Percentiles rank a stretch among this genome's conserved stretches.
Evolutionary conservation across 2,888 invertebrate species (phyloP).

Genomic region (Drosophila prolongata): DNA sequence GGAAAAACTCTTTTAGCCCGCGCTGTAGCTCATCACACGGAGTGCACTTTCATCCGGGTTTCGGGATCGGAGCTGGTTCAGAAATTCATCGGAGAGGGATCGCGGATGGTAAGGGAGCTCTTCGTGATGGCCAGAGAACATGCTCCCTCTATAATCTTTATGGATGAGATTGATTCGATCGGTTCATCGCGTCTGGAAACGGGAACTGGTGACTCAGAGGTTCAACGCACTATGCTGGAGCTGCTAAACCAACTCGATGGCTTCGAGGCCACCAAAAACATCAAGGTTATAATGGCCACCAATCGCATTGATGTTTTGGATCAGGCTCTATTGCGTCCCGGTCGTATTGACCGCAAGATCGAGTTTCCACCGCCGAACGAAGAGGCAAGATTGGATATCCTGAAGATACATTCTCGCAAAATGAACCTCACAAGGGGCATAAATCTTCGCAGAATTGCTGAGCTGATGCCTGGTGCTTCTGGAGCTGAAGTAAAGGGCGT

Average conservation of each 20-base stretch:
- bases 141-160: constrained; percentile 99
- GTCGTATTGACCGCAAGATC: constrained; percentile 99
- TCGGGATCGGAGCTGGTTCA: constrained; percentile 99
- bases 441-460: constrained; percentile 98
- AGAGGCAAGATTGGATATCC: constrained; percentile 98
- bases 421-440: constrained; percentile 99
- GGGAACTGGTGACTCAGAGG: constrained; percentile 99
- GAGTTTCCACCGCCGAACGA: constrained; percentile 99
- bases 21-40: constrained; percentile 99
- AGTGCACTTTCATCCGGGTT: constrained; percentile 99
- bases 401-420: constrained; percentile 99
- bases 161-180: constrained; percentile 99
- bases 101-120: constrained; percentile 98
- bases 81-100: constrained; percentile 99
- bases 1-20: constrained; percentile 98
- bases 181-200: constrained; percentile 99
- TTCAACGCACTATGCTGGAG: constrained; percentile 99
- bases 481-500: constrained; percentile 99
- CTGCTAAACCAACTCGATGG: constrained; percentile 99
- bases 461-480: constrained; percentile 99
- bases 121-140: constrained; percentile 99
- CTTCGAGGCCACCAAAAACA: constrained; percentile 99
- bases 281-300: constrained; percentile 99
- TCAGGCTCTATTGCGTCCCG: constrained; percentile 97
- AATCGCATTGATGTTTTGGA: constrained; percentile 99